Conservation (phyloP, 2,888 invertebrate species). For the Athalia cordata region DNA sequence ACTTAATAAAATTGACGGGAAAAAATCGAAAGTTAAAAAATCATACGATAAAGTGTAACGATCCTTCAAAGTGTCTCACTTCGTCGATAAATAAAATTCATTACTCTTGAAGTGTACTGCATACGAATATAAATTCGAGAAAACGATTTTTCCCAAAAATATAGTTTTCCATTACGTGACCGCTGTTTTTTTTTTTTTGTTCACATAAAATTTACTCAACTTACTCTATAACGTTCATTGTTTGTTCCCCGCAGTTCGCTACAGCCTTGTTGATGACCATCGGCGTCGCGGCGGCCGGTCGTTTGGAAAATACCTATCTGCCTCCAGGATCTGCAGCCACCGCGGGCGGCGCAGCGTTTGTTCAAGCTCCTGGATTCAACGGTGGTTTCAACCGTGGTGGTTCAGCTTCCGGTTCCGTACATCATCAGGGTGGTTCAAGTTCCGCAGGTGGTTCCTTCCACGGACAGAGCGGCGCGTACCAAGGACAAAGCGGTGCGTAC, state of each 20-base stretch:
- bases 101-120: no score
- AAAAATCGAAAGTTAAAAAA: no score
- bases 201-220: not conserved
- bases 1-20: no score
- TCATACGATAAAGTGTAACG: no score
- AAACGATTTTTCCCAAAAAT: no score
- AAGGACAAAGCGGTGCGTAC: conserved; percentile 13
- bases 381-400: conserved; percentile 1
- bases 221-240: not conserved
- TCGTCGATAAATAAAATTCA: no score
- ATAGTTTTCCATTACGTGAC: no score
- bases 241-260: conserved; percentile 14
- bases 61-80: no score
- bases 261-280: conserved; percentile 33
- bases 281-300: conserved; percentile 40
- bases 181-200: not conserved
- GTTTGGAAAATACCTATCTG: conserved; percentile 43
- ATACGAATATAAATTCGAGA: no score
- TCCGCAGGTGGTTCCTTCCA: conserved; percentile 8
- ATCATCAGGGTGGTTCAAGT: not conserved
- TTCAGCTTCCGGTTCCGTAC: conserved; percentile 16
- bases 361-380: conserved; percentile 39
- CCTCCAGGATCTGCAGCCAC: conserved; percentile 45
- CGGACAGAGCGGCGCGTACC: conserved; percentile 18
- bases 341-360: conserved; percentile 42